A percentile compares a stretch with the other conserved stretches of the same genome.
These are phyloP conservation scores for Choloepus hoffmanni DNA, from an alignment of 2,113 vertebrate species.

Conservation along the genomic window DNA sequence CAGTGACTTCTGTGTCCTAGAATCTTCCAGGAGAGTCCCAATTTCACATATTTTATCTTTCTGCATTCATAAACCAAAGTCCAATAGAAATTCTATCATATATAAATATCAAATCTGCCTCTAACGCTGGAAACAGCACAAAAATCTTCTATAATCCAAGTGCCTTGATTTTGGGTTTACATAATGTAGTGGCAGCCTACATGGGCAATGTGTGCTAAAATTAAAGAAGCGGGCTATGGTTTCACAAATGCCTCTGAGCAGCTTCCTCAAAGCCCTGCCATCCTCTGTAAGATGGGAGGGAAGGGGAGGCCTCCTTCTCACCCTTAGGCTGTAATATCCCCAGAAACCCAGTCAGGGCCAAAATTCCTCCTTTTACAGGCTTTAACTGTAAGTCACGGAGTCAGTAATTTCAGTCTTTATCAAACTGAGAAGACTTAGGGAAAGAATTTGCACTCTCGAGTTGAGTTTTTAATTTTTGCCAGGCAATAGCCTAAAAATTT, in stretches of 20 bases:
- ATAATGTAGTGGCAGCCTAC: neutral
- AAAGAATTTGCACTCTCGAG: neutral
- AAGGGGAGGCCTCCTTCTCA: neutral
- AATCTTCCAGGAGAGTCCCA: neutral
- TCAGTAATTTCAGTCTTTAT: neutral
- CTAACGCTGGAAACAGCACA: neutral
- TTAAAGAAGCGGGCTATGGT: neutral
- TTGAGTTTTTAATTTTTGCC: neutral
- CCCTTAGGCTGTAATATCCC: neutral
- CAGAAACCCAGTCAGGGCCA: neutral
- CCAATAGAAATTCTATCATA: slow-evolving; percentile 32
- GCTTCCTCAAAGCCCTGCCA: neutral
- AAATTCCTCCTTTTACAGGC: neutral
- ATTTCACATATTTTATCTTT: neutral
- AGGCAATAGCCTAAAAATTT: neutral
- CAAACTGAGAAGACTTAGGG: neutral
- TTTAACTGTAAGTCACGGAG: neutral
- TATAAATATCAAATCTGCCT: neutral
- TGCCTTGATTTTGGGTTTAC: neutral
- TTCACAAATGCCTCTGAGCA: neutral
- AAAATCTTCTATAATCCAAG: neutral
- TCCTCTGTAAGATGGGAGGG: neutral
- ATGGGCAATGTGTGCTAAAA: neutral
- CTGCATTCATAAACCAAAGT: neutral
- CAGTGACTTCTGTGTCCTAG: neutral